phyloP scores from a whole-genome alignment of 2,888 invertebrate species.

The Galeopsomyia nigrocyanea region DNA sequence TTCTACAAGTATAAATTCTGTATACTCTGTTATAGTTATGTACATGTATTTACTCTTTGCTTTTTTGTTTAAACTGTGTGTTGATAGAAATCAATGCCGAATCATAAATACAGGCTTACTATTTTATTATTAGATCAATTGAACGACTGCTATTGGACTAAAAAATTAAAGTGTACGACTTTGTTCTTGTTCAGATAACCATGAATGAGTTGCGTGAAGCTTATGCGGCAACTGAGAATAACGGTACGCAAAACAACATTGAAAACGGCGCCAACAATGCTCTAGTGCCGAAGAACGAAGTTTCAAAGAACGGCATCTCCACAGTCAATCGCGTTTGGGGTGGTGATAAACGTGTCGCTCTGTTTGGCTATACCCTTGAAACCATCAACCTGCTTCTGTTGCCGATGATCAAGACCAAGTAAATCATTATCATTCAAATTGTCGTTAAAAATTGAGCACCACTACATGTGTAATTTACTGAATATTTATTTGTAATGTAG shows the following conservation, averaged over 20 bases:
- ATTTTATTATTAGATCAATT: no score
- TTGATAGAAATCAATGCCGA: no score
- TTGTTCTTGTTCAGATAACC: conserved; percentile 75
- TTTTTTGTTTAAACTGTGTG: no score
- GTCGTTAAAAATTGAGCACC: conserved; percentile 4
- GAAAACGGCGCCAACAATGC: conserved; percentile 66
- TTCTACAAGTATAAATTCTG: no score
- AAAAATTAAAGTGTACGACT: conserved; percentile 6
- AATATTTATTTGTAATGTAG: conserved; percentile 69
- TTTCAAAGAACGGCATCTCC: conserved; percentile 56
- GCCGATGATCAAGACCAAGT: conserved; percentile 97
- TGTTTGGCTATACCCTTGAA: conserved; percentile 96
- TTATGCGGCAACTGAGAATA: conserved; percentile 70
- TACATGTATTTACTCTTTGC: no score
- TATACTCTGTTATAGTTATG: no score
- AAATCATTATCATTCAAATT: conserved; percentile 60
- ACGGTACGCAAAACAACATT: conserved; percentile 60
- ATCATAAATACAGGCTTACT: no score
- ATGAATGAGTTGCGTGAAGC: conserved; percentile 83
- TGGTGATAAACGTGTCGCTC: conserved; percentile 86
- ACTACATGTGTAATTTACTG: not conserved
- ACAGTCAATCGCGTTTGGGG: conserved; percentile 70
- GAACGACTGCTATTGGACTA: not conserved
- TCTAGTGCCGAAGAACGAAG: conserved; percentile 50
- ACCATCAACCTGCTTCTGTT: conserved; percentile 93